Evolutionary conservation across 2,888 invertebrate genomes (phyloP).

Genomic region (Anarsia innoxiella): DNA sequence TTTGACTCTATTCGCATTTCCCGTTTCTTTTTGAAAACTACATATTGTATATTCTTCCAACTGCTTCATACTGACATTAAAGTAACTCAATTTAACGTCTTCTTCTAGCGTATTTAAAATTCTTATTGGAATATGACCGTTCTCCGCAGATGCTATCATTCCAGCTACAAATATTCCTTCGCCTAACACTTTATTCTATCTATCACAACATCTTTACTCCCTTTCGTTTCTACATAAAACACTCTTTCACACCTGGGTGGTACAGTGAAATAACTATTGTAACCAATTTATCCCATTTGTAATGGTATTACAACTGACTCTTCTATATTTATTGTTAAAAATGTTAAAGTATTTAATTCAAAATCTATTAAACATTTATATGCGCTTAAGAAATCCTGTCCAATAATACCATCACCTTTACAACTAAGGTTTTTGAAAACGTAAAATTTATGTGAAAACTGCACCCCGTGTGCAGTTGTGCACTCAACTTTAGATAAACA

Average conservation of each 20-base stretch:
- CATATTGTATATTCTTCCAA: neutral
- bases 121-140: neutral
- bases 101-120: constrained; percentile 2
- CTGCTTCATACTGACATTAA: neutral
- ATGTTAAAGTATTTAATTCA: neutral
- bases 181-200: neutral
- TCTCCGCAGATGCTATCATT: neutral
- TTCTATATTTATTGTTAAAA: neutral
- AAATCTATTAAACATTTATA: neutral
- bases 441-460: neutral
- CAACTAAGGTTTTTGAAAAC: neutral
- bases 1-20: neutral
- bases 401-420: neutral
- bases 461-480: neutral
- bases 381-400: neutral
- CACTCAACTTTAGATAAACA: neutral
- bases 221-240: neutral
- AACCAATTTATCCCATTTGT: neutral
- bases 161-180: constrained; percentile 1
- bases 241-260: neutral
- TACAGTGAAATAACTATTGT: neutral
- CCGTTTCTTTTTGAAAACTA: neutral
- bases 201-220: neutral
- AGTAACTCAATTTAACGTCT: neutral
- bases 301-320: neutral